Base-by-base conservation (phyloP, 2,888 invertebrate species). In the Drosophila affinis region DNA sequence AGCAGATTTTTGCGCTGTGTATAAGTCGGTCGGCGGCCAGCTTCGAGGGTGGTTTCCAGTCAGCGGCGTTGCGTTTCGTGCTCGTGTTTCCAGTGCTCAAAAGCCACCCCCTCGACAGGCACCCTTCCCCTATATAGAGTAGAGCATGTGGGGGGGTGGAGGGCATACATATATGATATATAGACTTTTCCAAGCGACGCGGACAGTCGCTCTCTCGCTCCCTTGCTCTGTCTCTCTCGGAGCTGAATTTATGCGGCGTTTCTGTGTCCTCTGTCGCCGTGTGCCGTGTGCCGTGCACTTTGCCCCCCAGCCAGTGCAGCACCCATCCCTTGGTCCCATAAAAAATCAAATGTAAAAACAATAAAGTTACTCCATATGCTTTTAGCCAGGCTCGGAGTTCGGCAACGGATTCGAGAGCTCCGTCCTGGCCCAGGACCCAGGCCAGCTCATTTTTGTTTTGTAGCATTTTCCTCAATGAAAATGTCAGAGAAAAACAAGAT, bases 381-480 rank as follows among this genome's bases (percentile, higher is more conserved):
- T 63, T 63, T 46, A 51, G 56, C 67, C 24, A 57, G 46, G 57
- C 52, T 47, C 48, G 29, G 29, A 29, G 29, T 14, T 6, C 48
- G 21, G 39, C 48, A 24, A 12, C 47, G 18, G 14, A 12, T 12
- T 34, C 34, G 34, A 32, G 29, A 32, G 68, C 56, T 47, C 48
- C 24, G 27, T 58, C 14, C 45, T 34, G 17, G 55, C 39, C 27
- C 17, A 55, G 47, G 48, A 9, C 32, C 9, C 48, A 62, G 48
- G 47, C 63, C 59, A 61, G 61, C 39, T 47, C 68, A 49, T 75
- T 68, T 68, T 53, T 75, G 46, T 61, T 69, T 76, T 74, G 64
- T 75, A 75, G 83, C 75, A 73, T 75, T 88, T 89, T 89, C 81
- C 87, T 89, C 87, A 86, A 86, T 86, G 89, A 86, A 86, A 89